Conservation (phyloP, 1,140 invertebrate species). For the Hyposmocoma kahamanoa region DNA sequence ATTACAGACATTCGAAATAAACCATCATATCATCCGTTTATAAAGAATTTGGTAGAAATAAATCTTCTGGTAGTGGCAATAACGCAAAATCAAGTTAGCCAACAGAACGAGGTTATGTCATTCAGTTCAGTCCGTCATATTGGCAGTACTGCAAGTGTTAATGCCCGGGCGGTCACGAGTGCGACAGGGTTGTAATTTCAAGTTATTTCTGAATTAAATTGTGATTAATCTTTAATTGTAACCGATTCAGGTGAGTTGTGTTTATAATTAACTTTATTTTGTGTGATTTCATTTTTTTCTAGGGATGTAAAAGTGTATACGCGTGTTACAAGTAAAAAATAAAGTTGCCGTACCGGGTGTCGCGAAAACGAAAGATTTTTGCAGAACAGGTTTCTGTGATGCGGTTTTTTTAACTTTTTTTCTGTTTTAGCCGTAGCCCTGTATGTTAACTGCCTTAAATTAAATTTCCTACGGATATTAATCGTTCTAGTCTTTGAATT, state of each 20-base stretch:
- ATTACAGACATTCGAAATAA: no score
- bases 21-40: no score
- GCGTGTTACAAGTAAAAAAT: conserved; percentile 4
- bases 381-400: conserved; percentile 53
- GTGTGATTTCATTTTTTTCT: no score
- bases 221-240: conserved; percentile 34
- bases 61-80: neutral
- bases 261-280: conserved; percentile 4
- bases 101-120: neutral
- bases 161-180: conserved; percentile 59
- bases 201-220: conserved; percentile 38
- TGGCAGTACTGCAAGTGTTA: conserved; percentile 52
- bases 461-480: no score
- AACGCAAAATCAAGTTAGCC: neutral
- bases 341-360: conserved; percentile 25
- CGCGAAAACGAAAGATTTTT: conserved; percentile 54
- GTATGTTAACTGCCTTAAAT: no score
- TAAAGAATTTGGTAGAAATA: no score
- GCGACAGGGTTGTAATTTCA: conserved; percentile 34
- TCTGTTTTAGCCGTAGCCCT: neutral
- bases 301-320: no score
- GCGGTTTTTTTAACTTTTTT: conserved; percentile 37
- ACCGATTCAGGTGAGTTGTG: conserved; percentile 37
- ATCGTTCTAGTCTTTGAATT: no score
- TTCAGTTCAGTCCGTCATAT: conserved; percentile 21